Evolutionary conservation across 2,113 vertebrate species (phyloP).

Genomic region (Sorex araneus): DNA sequence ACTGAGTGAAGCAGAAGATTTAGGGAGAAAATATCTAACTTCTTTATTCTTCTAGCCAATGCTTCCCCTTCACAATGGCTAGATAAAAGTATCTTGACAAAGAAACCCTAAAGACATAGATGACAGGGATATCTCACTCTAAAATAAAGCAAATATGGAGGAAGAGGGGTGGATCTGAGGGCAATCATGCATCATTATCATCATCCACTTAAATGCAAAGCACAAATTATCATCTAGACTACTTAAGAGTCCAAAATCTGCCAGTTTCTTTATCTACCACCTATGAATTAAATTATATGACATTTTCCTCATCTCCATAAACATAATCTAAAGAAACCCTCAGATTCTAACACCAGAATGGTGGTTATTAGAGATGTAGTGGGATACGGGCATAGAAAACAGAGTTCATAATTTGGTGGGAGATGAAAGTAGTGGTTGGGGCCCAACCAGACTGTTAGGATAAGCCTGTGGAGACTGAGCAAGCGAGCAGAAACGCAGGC

Average conservation of each 20-base stretch:
- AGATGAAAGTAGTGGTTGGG: too few species aligned
- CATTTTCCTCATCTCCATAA: too few species aligned
- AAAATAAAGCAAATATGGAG: neutral
- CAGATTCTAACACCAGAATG: too few species aligned
- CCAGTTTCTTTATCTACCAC: too few species aligned
- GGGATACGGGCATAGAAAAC: too few species aligned
- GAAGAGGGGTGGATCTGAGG: neutral
- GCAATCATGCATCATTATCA: neutral
- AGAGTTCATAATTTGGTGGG: too few species aligned
- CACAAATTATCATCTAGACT: neutral
- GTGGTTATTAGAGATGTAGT: too few species aligned
- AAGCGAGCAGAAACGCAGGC: too few species aligned
- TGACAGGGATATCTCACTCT: neutral
- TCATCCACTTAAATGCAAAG: neutral
- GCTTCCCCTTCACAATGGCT: neutral
- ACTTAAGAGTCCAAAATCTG: constrained; percentile 23
- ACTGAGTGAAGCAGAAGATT: neutral
- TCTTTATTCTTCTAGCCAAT: neutral
- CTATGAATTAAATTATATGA: too few species aligned
- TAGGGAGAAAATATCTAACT: neutral
- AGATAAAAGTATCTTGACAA: neutral
- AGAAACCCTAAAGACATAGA: neutral
- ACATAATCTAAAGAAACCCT: too few species aligned
- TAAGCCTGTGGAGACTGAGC: too few species aligned
- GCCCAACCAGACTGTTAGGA: too few species aligned